Evolutionary conservation across 92 coral and sea anemone genomes (phyloP).

Genomic region (Blastomussa wellsi): DNA sequence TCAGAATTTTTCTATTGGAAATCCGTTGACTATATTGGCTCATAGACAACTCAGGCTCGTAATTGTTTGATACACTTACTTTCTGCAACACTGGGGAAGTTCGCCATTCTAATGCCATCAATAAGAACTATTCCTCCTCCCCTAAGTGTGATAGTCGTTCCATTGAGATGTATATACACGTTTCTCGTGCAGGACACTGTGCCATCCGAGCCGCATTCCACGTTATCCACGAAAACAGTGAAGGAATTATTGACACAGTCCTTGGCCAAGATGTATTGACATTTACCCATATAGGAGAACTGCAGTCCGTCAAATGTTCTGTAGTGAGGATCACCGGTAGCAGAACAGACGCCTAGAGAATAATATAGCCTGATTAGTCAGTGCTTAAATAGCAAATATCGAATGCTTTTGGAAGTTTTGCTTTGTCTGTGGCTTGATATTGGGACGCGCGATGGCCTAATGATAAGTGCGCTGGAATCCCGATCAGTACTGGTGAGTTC

Average conservation of each 20-base stretch:
- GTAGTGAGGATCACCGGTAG: slow-evolving; percentile 89
- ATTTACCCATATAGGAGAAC: slow-evolving; percentile 75
- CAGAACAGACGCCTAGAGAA: slow-evolving; percentile 72
- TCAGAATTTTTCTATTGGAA: no score
- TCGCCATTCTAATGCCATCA: slow-evolving; percentile 49
- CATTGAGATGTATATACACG: slow-evolving; percentile 63
- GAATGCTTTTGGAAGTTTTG: no score
- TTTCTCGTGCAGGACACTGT: slow-evolving; percentile 69
- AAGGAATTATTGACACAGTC: slow-evolving; percentile 72
- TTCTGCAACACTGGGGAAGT: slow-evolving; percentile 57
- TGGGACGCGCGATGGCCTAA: no score
- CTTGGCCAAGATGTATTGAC: slow-evolving; percentile 84
- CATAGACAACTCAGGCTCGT: not conserved
- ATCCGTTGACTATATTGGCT: no score
- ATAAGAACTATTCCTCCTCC: slow-evolving; percentile 61
- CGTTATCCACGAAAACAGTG: slow-evolving; percentile 77
- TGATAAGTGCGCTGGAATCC: no score
- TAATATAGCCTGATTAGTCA: not conserved
- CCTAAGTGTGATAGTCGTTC: slow-evolving; percentile 59
- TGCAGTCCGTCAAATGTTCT: slow-evolving; percentile 87
- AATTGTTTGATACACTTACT: slow-evolving; percentile 34
- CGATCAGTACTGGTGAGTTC: no score
- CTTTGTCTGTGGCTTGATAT: no score
- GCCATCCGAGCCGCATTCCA: slow-evolving; percentile 71
- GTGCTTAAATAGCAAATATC: no score